Evolutionary conservation across 2,113 vertebrate species (phyloP).

Genomic region (Lampris incognitus): DNA sequence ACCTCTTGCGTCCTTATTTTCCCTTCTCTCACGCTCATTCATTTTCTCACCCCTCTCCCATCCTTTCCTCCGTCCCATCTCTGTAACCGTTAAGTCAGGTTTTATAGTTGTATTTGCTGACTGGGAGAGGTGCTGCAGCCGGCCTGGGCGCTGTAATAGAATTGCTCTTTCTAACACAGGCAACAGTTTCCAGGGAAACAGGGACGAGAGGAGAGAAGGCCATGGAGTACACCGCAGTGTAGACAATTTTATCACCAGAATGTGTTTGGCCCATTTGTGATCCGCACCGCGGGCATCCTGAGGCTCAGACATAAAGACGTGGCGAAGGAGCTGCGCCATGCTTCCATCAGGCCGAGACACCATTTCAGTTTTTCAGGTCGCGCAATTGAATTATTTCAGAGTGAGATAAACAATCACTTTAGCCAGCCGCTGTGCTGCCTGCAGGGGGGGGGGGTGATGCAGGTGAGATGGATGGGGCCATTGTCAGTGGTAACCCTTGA

Average conservation of each 20-base stretch:
- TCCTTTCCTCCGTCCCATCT: slow-evolving; percentile 40
- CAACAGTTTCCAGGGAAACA: slow-evolving; percentile 86
- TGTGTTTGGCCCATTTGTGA: slow-evolving; percentile 73
- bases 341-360: slow-evolving; percentile 42
- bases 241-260: slow-evolving; percentile 75
- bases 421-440: slow-evolving; percentile 25
- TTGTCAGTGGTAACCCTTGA: slow-evolving; percentile 50
- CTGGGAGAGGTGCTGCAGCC: slow-evolving; percentile 11
- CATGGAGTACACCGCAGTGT: slow-evolving; percentile 61
- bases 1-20: slow-evolving; percentile 3
- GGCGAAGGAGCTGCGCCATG: slow-evolving; percentile 20
- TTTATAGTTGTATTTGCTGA: slow-evolving; percentile 78
- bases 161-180: slow-evolving; percentile 79
- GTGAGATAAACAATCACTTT: slow-evolving; percentile 32
- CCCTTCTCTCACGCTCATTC: slow-evolving; percentile 17
- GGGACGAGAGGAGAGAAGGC: slow-evolving; percentile 66
- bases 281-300: slow-evolving; percentile 45
- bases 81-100: slow-evolving; percentile 72
- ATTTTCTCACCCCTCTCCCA: slow-evolving; percentile 33
- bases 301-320: slow-evolving; percentile 56
- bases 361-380: slow-evolving; percentile 32
- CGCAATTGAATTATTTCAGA: slow-evolving; percentile 39
- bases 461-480: slow-evolving; percentile 53
- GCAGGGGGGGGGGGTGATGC: slow-evolving; percentile 30
- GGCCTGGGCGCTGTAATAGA: slow-evolving; percentile 70